These are phyloP conservation scores for Leptinotarsa peninsularis DNA, from an alignment of 2,888 invertebrate species.

Conservation along the genomic window DNA sequence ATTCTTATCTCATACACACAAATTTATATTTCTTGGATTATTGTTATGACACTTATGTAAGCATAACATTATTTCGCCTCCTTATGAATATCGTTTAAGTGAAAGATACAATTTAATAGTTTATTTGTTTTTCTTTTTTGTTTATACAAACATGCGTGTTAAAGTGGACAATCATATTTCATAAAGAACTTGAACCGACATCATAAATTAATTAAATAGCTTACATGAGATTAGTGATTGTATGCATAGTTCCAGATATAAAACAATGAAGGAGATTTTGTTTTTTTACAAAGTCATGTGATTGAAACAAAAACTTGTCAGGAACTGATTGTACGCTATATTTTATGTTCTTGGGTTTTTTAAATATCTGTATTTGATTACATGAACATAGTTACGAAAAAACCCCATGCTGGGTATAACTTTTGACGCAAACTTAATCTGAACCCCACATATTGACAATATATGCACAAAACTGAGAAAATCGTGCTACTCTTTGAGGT, in stretches of 20 bases:
- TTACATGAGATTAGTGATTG: slow-evolving; percentile 3
- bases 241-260: not conserved
- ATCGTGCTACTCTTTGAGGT: no score
- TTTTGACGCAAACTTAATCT: no score
- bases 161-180: slow-evolving; percentile 12
- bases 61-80: slow-evolving; percentile 34
- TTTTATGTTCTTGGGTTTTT: no score
- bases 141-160: slow-evolving; percentile 37
- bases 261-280: no score
- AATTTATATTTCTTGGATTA: slow-evolving; percentile 32
- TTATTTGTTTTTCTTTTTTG: slow-evolving; percentile 37
- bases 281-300: no score
- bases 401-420: no score
- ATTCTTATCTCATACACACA: slow-evolving; percentile 1
- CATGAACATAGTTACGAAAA: no score
- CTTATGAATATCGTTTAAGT: slow-evolving; percentile 28
- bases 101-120: slow-evolving; percentile 33
- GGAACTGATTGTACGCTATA: no score
- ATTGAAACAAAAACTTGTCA: no score
- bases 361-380: no score
- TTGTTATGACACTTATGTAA: slow-evolving; percentile 39
- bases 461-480: no score
- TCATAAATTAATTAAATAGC: not conserved
- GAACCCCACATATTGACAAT: no score
- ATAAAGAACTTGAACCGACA: slow-evolving; percentile 10